phyloP scores from a whole-genome alignment of 2,113 vertebrate genomes.

The Erythrocercus mccallii region DNA sequence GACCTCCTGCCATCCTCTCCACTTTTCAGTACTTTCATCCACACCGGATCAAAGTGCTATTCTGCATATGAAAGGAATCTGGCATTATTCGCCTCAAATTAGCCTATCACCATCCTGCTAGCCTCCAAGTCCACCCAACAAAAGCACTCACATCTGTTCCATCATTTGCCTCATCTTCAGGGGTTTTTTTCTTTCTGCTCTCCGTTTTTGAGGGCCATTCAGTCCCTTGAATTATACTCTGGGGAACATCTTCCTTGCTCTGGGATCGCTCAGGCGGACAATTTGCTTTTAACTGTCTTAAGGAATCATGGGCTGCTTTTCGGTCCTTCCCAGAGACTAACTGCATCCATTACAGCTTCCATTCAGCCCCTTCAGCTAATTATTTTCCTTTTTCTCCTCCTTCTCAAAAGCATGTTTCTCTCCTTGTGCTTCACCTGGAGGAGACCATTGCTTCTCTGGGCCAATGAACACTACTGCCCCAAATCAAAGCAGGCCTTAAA shows the following conservation, averaged over 20 bases:
- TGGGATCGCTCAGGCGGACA: constrained; percentile 30
- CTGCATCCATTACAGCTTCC: constrained; percentile 41
- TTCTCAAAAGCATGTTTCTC: not conserved
- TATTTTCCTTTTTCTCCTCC: constrained; percentile 53
- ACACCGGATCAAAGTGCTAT: constrained; percentile 74
- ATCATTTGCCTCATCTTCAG: constrained; percentile 65
- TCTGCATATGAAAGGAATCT: constrained; percentile 80
- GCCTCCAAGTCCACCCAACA: constrained; percentile 67
- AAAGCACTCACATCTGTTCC: constrained; percentile 75
- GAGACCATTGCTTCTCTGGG: not conserved
- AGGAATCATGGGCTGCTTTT: not conserved
- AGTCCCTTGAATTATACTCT: constrained; percentile 79
- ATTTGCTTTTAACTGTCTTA: constrained; percentile 50
- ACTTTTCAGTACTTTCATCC: constrained; percentile 77
- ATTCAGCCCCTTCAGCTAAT: not conserved
- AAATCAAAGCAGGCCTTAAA: constrained; percentile 70
- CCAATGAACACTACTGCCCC: constrained; percentile 6
- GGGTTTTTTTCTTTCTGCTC: not conserved
- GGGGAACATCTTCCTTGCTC: constrained; percentile 49
- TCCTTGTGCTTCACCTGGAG: constrained; percentile 50
- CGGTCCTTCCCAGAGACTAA: not conserved
- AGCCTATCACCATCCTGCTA: constrained; percentile 70
- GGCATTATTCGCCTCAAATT: constrained; percentile 72
- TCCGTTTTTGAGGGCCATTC: constrained; percentile 75
- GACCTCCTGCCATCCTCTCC: constrained; percentile 69